Base-by-base conservation (phyloP, 2,888 invertebrate genomes). In the Eucera pruinosa region DNA sequence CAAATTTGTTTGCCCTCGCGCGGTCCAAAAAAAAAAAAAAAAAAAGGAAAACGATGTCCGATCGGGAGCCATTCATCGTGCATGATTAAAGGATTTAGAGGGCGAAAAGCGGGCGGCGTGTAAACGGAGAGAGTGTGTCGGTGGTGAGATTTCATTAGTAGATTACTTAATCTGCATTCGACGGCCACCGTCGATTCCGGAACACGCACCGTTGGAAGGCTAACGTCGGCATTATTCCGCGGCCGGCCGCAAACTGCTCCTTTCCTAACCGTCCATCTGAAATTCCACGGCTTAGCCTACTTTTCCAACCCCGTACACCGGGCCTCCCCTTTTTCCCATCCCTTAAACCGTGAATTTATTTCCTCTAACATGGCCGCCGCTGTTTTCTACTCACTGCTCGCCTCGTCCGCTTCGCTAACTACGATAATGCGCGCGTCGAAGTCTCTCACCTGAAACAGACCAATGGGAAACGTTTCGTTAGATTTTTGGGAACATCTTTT, bases 371-470 rank as follows among this genome's bases (percentile, higher is more conserved):
- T 18, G 1, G 11, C 30, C 33, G 30, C n/a, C 11, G n/a, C 36
- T 20, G 7, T 20, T 18, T 4, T 18, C 36, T 47, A 48, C 64
- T 76, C 39, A 48, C 43, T 43, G 57, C 48, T 50, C 36, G 20
- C 54, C 45, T 57, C 43, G 47, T 71, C 57, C 9, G 20, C 36
- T 2, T 20, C 9, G 25, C 13, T 9, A 4, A 11, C 20, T 47
- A 52, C 13, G 58, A 20, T 57, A 67, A 73, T 47, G 66, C 50
- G 33, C 47, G 18, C 7, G 61, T 61, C 61, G 69, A 58, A 54
- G 77, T 78, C 43, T 50, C 88, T 88, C 77, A 87, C 88, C 87
- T 86, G 86, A 78, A 87, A 88, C 86, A 88, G 64, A 80, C 33
- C 71, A 69, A 54, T 25, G 73, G n/a, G 13, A 69, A 65, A 27